These are phyloP conservation scores for Andrena camellia DNA, from an alignment of 2,888 invertebrate genomes.

Conservation along the genomic window DNA sequence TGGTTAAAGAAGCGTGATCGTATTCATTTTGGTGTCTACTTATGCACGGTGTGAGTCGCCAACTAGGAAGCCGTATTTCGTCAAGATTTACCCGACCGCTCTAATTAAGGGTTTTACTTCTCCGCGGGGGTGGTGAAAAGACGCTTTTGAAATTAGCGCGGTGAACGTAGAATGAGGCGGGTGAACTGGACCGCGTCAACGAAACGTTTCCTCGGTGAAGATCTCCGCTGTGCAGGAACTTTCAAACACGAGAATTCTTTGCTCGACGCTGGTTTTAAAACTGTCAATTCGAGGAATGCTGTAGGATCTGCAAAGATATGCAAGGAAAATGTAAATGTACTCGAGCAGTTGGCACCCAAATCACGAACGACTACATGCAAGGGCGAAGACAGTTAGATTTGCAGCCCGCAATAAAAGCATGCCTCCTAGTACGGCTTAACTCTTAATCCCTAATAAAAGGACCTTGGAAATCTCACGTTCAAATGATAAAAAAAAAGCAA, in stretches of 20 bases:
- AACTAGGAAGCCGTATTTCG: constrained; percentile 31
- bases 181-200: constrained; percentile 74
- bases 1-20: neutral
- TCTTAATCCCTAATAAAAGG: neutral
- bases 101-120: constrained; percentile 56
- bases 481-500: constrained; percentile 6
- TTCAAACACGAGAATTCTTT: constrained; percentile 61
- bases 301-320: neutral
- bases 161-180: constrained; percentile 65
- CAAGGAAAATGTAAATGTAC: neutral
- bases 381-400: constrained; percentile 25
- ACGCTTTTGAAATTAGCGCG: constrained; percentile 65
- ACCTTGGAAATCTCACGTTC: neutral
- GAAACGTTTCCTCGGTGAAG: constrained; percentile 61
- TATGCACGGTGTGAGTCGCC: neutral
- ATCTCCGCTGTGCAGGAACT: constrained; percentile 57
- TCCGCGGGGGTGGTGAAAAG: constrained; percentile 39
- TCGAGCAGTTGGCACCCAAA: neutral
- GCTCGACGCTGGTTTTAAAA: neutral
- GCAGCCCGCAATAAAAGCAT: neutral
- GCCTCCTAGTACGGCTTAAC: too few species aligned
- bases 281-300: neutral
- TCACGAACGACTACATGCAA: constrained; percentile 17
- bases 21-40: neutral
- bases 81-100: constrained; percentile 26